Percentiles rank a stretch among this genome's conserved stretches.
These are phyloP conservation scores for Ambastaia sidthimunki DNA, from an alignment of 2,797 vertebrate genomes.

Conservation along the genomic window DNA sequence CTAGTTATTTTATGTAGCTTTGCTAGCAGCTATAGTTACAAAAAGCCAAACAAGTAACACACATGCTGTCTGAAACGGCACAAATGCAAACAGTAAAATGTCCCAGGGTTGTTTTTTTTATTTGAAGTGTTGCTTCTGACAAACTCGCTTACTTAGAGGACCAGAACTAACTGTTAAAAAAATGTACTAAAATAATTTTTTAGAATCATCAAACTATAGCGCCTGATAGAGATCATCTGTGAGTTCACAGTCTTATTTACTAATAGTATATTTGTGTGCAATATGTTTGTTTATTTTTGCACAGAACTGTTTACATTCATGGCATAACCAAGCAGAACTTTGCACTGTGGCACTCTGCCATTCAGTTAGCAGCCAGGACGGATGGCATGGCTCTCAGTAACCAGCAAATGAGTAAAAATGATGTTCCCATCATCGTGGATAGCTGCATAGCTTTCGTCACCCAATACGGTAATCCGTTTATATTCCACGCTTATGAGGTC, in stretches of 20 bases:
- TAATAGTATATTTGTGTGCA: conserved; percentile 17
- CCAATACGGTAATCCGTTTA: conserved; percentile 86
- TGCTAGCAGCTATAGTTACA: too few species aligned
- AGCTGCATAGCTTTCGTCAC: conserved; percentile 98
- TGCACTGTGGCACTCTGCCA: conserved; percentile 89
- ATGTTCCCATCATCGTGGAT: conserved; percentile 93
- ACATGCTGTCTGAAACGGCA: too few species aligned
- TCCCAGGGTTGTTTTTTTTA: too few species aligned
- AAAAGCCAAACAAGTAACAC: too few species aligned
- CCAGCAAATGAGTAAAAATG: conserved; percentile 96
- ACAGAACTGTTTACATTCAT: conserved; percentile 91
- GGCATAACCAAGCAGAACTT: conserved; percentile 91
- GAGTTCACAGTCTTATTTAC: neutral
- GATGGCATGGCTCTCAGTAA: conserved; percentile 89
- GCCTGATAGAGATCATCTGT: neutral
- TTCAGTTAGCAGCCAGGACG: conserved; percentile 90
- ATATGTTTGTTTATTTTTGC: neutral
- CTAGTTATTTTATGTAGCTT: too few species aligned
- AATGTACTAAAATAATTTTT: too few species aligned
- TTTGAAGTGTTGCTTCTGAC: too few species aligned
- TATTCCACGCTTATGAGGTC: neutral
- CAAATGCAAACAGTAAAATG: too few species aligned
- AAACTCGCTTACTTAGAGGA: too few species aligned
- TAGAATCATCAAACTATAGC: neutral
- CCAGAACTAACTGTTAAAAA: too few species aligned